Evolutionary conservation across 2,113 vertebrate species (phyloP), one percentile per base, ranked within the genome.

Genomic region (Ornithorhynchus anatinus): DNA sequence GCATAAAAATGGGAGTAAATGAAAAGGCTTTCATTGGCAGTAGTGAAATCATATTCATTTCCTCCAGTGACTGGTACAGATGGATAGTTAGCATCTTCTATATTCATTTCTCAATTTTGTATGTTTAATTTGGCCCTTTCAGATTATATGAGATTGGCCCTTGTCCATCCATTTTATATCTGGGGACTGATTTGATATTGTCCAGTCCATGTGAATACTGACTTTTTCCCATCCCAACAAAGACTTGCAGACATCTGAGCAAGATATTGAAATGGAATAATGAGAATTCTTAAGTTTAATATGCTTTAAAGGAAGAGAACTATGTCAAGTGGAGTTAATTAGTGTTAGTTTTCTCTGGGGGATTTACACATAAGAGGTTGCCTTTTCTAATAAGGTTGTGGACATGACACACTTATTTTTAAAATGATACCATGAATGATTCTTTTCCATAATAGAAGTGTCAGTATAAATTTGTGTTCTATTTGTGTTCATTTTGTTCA

Each of bases 21-120:
- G 84, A 85, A 60, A 78, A 82, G 59, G 58, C 59, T 11, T 72
- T 88, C 64, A 75, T 77, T 77, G 59, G 82, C 31, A 62, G 37
- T 25, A 80, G 29, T 51, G 69, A 80, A 85, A 72, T 61, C 29
- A 73, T 77, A 63, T 71, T 62, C 69, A 54, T 65, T 57, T 59
- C 45, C 72, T 10, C 67, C 67, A 84, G 35, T 58, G 36, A n/a
- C n/a, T 62, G 14, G 47, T 84, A 79, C 16, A 86, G 65, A 79
- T 77, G 23, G 72, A 75, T 25, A 45, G 9, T 60, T 81, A 84
- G 78, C 59, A 70, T 72, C 7, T 33, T 40, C 48, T 56, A 82
- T 64, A 75, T 80, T 84, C 59, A 77, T 40, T 72, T 88, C 70
- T 87, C 70, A 51, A 13, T 48, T 85, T 67, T 44, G 77, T 72